A percentile compares a stretch with the other conserved stretches of the same genome.
These are phyloP conservation scores for Drosophila paranaensis DNA, from an alignment of 2,888 invertebrate species.

Conservation along the genomic window DNA sequence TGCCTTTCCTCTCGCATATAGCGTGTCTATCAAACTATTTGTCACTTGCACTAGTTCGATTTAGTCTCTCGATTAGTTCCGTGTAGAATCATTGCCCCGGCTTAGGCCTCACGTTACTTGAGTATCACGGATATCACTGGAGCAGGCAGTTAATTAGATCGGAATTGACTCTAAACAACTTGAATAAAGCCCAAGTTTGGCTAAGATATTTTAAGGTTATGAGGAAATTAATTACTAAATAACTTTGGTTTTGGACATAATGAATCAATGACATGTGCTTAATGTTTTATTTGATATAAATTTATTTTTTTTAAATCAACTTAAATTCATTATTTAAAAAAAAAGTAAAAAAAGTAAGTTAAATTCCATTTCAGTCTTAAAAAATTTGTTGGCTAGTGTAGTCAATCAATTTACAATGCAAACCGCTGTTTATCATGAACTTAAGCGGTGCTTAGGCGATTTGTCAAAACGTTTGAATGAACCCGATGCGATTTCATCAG, in stretches of 20 bases:
- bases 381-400: slow-evolving; percentile 2
- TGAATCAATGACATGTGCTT: too few relatives aligned
- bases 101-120: neutral
- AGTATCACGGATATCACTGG: neutral
- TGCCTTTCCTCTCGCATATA: neutral
- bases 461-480: slow-evolving; percentile 20
- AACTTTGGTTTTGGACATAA: neutral
- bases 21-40: neutral
- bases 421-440: slow-evolving; percentile 6
- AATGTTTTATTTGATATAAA: too few relatives aligned
- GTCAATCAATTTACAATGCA: slow-evolving; percentile 15
- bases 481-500: slow-evolving; percentile 21
- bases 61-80: slow-evolving; percentile 48
- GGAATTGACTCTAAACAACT: neutral
- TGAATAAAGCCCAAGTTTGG: neutral
- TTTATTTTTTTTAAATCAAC: too few relatives aligned
- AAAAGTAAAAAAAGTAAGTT: neutral
- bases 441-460: neutral
- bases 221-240: neutral
- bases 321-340: neutral
- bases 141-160: slow-evolving; percentile 10
- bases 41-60: slow-evolving; percentile 5
- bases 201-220: neutral
- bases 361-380: neutral
- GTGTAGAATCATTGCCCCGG: slow-evolving; percentile 27